Evolutionary conservation across 2,888 invertebrate species (phyloP), one percentile per base, ranked within the genome.

Genomic region (Aricia artaxerxes): DNA sequence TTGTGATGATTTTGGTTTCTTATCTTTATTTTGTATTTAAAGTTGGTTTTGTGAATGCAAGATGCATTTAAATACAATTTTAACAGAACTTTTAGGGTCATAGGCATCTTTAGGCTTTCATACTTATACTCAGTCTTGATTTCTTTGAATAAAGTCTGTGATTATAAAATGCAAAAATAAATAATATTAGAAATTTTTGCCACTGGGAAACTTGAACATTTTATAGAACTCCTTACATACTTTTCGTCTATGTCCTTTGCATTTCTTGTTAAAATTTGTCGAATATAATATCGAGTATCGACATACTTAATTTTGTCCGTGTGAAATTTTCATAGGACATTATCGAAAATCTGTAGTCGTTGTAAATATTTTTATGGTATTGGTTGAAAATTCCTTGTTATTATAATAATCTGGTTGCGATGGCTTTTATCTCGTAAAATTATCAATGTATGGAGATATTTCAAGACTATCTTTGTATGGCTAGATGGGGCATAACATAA

Each of bases 301-400:
- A 44, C 44, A 44, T 5, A 60, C n/a, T 61, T 61, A n/a, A 64
- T 64, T 11, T 49, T 9, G 61, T 61, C 6, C n/a, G 24, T 64
- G 11, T 64, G 64, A 64, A 64, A 64, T 11, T 31, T 64, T 64
- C 3, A 64, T 64, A 49, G 49, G 49, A 49, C 49, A 49, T 49
- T 44, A 44, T 9, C 44, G 44, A 49, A 9, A 49, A 9, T 9
- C 44, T 44, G 44, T 44, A 44, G 7, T 44, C 9, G 9, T 49
- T 64, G 64, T 64, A 64, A 31, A 64, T 64, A 64, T 64, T 31
- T 64, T 64, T 31, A 64, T 64, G 24, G 64, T 64, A 64, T 64
- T 64, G 64, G 31, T 31, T 64, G 31, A 11, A 64, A 31, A 31
- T 64, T 11, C 31, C 4, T 64, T 9, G 11, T 31, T 64, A 64